Base-by-base conservation (phyloP, 2,797 vertebrate genomes). In the Xenopus petersii region DNA sequence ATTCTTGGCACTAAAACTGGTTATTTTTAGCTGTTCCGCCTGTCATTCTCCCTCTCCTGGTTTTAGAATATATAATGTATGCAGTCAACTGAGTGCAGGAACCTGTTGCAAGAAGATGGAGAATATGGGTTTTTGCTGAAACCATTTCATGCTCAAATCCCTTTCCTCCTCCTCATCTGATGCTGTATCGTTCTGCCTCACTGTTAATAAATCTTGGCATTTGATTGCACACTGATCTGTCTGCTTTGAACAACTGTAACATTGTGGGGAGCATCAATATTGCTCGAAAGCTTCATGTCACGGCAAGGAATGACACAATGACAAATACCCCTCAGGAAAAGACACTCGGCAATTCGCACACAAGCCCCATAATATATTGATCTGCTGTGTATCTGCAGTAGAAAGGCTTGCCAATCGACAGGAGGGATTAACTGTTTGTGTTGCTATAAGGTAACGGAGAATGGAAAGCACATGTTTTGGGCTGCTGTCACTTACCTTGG, bases 231-330 rank as follows among this genome's bases (percentile, higher is more conserved):
- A 49, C 64, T 64, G 70, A 77, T 77, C 70, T 49, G 69, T 77
- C 70, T 54, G n/a, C 75, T 77, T 77, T 67, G 64, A 77, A 77
- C 64, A 67, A 72, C 63, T 77, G 70, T 68, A 64, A 63, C 58
- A 63, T 77, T 73, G 70, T 64, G 75, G 47, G 56, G 10, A 51
- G 70, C 64, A 72, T 71, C 75, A 72, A 77, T 77, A 77, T 71
- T 67, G 58, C 72, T 46, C 71, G 75, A 76, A 30, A 67, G 75
- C 68, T 61, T 72, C 75, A 55, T 77, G 75, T 77, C 75, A 77
- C 64, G 33, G 59, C 55, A 70, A 67, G 70, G 64, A 68, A 64
- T 67, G 75, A 77, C 75, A 72, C 21, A 15, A 63, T 71, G 75
- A 77, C 75, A 72, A 71, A 77, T 67, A 42, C 70, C 67, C 69